Evolutionary conservation across 2,888 invertebrate genomes (phyloP), one percentile per base, ranked within the genome.

Genomic region (Elegia similella): DNA sequence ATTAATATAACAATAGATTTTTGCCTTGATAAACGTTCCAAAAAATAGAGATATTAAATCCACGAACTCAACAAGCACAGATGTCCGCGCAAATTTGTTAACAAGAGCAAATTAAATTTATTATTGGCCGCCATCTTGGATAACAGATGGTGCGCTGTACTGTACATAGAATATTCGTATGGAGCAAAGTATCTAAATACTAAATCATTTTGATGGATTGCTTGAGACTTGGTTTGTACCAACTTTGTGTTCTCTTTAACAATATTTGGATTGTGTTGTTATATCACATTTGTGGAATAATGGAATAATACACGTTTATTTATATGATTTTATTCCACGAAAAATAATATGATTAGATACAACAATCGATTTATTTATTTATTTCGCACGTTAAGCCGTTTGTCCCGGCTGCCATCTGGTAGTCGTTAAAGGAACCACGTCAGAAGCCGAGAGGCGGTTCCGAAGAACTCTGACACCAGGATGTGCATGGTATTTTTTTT

Each of bases 31-130:
- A 23, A 23, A 23, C 50, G 32, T 30, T 30, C 34, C 10, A 34
- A 32, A 53, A 52, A 53, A 29, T 23, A 3, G 17, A 29, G 10
- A 53, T 43, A 34, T 46, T 30, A 46, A 34, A 50, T 50, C 15
- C 32, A 8, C 32, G 15, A 34, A 46, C 46, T 47, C 47, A 55
- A 55, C 17, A 34, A 15, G 34, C 47, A 23, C 55, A 55, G 55
- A 55, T 47, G 47, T 29, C 38, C 43, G 29, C 46, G 47, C 47
- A 47, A 46, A 55, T 55, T 47, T 38, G 55, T 47, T 55, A 47
- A 47, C 55, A 55, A 47, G 55, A 16, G 23, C 34, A 55, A 55
- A 55, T 55, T 55, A 47, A 55, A 55, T 55, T 34, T 47, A 55
- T 55, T 47, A 55, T 47, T 46, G 47, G 47, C 34, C 13, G 23